A percentile compares a stretch with the other conserved stretches of the same genome.
Evolutionary conservation across 2,888 invertebrate species (phyloP).

Genomic region (Leptura quadrifasciata): DNA sequence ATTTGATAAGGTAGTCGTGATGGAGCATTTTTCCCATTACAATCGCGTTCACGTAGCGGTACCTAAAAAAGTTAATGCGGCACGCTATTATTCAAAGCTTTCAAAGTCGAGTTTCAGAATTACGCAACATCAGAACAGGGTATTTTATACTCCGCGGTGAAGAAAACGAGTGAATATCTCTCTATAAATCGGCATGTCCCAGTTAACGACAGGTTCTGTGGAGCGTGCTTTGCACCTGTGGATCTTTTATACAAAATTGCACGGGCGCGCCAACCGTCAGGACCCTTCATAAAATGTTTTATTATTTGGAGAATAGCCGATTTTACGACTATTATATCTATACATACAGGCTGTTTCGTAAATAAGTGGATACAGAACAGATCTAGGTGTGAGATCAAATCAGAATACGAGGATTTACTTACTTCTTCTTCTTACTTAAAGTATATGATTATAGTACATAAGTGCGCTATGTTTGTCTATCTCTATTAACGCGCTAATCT

Average conservation of each 20-base stretch:
- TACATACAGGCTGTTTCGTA: too few species aligned
- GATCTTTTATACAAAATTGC: neutral
- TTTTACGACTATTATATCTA: too few species aligned
- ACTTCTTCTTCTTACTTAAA: too few species aligned
- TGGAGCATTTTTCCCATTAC: neutral
- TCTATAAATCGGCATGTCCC: constrained; percentile 46
- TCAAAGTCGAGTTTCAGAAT: neutral
- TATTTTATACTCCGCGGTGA: constrained; percentile 16
- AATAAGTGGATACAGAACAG: too few species aligned
- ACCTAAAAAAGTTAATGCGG: neutral
- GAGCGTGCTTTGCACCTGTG: constrained; percentile 48
- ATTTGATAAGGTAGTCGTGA: constrained; percentile 2
- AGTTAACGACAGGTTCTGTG: constrained; percentile 52
- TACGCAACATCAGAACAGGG: constrained; percentile 22
- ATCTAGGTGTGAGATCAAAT: too few species aligned
- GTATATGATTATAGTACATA: too few species aligned
- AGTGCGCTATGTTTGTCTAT: too few species aligned
- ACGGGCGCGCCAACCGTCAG: neutral
- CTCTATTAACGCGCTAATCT: too few species aligned
- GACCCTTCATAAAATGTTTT: neutral
- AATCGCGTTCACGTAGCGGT: neutral
- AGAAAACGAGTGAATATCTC: constrained; percentile 49
- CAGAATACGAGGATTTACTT: too few species aligned
- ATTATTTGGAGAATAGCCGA: neutral
- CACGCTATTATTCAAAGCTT: neutral